These are phyloP conservation scores for Thunnus thynnus DNA, from an alignment of 2,113 vertebrate genomes.

Conservation along the genomic window DNA sequence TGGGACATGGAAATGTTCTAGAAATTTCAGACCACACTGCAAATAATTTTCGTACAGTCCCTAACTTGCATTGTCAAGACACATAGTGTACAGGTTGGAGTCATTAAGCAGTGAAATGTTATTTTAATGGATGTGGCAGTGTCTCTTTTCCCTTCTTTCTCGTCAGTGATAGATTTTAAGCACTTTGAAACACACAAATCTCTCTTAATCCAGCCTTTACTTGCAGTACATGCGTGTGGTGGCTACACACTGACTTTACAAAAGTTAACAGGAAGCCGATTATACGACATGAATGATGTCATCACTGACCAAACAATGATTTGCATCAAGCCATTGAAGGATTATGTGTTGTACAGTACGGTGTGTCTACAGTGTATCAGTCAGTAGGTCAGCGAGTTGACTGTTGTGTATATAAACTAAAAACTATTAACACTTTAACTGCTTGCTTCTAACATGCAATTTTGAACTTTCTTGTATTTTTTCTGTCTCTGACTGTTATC, in stretches of 20 bases:
- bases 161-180: conserved; percentile 26
- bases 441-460: conserved; percentile 76
- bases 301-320: conserved; percentile 37
- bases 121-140: background rate
- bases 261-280: conserved; percentile 1
- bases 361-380: conserved; percentile 45
- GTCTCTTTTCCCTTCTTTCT: background rate
- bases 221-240: conserved; percentile 26
- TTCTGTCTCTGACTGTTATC: conserved; percentile 74
- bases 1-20: too few relatives aligned
- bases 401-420: conserved; percentile 80
- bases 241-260: background rate
- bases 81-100: background rate
- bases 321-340: conserved; percentile 51
- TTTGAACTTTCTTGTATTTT: conserved; percentile 67
- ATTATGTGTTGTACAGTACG: conserved; percentile 54
- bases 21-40: too few relatives aligned
- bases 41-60: conserved; percentile 19
- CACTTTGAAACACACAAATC: conserved; percentile 60
- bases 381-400: conserved; percentile 31
- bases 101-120: background rate
- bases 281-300: conserved; percentile 36
- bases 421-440: conserved; percentile 77
- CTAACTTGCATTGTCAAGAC: background rate
- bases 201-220: conserved; percentile 40